Evolutionary conservation across 2,888 invertebrate species (phyloP).

Genomic region (Formica aserva): DNA sequence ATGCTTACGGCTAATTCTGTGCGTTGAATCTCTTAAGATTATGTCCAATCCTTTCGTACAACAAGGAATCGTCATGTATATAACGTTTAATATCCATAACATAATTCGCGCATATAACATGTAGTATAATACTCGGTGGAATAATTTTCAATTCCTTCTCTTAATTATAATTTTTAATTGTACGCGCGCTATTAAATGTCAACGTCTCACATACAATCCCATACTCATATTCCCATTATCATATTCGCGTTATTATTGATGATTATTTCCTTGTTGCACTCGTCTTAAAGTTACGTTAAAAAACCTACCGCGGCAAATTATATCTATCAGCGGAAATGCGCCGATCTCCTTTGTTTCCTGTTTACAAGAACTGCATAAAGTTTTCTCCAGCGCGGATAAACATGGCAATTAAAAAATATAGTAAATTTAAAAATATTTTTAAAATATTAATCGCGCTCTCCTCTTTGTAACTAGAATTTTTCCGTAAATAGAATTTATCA

Average conservation of each 20-base stretch:
- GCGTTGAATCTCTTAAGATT: conserved; percentile 82
- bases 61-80: conserved; percentile 58
- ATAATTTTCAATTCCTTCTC: neutral
- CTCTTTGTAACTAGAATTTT: neutral
- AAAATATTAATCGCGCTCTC: conserved; percentile 14
- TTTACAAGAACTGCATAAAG: neutral
- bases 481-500: conserved; percentile 19
- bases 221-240: neutral
- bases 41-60: conserved; percentile 64
- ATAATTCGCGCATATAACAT: neutral
- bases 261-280: conserved; percentile 60
- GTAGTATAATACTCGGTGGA: neutral
- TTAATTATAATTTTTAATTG: neutral
- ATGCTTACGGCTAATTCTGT: conserved; percentile 81
- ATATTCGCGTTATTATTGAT: neutral
- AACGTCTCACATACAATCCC: neutral
- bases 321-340: conserved; percentile 53
- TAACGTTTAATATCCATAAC: neutral
- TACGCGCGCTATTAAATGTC: neutral
- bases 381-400: neutral
- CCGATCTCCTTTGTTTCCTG: neutral
- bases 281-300: conserved; percentile 55
- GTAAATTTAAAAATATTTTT: conserved; percentile 10
- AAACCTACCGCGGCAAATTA: conserved; percentile 50
- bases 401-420: neutral